These are phyloP conservation scores for Pipistrellus pipistrellus DNA, from an alignment of 2,797 vertebrate genomes.

Conservation along the genomic window DNA sequence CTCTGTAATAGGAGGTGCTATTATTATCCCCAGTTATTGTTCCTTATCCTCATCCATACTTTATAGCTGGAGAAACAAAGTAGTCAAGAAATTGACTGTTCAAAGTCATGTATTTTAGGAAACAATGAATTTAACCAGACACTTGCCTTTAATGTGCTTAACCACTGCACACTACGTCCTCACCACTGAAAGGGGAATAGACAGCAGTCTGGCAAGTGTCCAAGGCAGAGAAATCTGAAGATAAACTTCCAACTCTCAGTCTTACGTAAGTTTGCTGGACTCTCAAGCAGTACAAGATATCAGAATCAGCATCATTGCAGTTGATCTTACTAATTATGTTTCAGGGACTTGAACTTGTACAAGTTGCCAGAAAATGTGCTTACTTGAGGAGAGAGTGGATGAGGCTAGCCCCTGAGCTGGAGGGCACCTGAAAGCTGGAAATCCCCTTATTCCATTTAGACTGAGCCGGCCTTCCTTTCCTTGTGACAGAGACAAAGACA, in stretches of 20 bases:
- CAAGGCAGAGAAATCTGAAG: not conserved
- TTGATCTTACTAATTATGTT: not conserved
- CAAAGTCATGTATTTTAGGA: not conserved
- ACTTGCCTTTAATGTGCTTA: not conserved
- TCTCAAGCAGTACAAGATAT: not conserved
- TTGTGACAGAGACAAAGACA: conserved; percentile 23
- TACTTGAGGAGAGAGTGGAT: not conserved
- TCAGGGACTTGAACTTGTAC: not conserved
- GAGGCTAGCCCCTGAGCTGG: not conserved
- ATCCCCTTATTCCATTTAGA: not conserved
- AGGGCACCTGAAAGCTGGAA: not conserved
- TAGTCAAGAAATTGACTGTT: not conserved
- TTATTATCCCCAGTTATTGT: not conserved
- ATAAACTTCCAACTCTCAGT: not conserved
- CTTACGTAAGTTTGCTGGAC: not conserved
- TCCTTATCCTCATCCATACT: not conserved
- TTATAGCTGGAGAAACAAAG: not conserved
- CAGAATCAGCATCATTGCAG: not conserved
- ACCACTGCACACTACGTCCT: fast-evolving
- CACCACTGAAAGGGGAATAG: not conserved
- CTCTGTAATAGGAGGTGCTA: not conserved
- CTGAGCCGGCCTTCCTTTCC: not conserved
- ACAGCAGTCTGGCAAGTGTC: not conserved
- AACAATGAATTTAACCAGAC: not conserved
- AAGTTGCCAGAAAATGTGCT: not conserved